Evolutionary conservation across 2,113 vertebrate species (phyloP).

Genomic region (Tautogolabrus adspersus): DNA sequence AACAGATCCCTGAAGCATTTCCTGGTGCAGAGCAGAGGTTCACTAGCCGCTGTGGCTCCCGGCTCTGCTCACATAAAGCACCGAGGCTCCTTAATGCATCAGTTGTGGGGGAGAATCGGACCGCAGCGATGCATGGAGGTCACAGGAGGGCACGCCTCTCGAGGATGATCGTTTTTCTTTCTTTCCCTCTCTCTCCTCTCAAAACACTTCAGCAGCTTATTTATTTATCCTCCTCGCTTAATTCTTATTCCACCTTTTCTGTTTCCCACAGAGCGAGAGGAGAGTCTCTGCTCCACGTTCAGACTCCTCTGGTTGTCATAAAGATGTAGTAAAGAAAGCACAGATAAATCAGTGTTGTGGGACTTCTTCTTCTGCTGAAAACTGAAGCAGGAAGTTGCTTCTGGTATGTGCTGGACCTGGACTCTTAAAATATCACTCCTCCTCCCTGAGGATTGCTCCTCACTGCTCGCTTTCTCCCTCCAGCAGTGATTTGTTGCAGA

Average conservation of each 20-base stretch:
- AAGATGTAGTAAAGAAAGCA: not conserved
- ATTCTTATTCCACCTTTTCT: conserved; percentile 34
- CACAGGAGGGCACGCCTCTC: conserved; percentile 66
- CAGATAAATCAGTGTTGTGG: not conserved
- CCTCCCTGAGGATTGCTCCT: conserved; percentile 26
- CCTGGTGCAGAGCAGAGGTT: conserved; percentile 78
- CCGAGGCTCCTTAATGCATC: conserved; percentile 70
- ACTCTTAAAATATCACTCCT: conserved; percentile 31
- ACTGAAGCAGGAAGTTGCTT: conserved; percentile 27
- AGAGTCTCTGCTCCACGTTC: no score
- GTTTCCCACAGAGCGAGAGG: not conserved
- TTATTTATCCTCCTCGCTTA: conserved; percentile 54
- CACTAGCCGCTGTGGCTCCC: conserved; percentile 70
- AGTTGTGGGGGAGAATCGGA: conserved; percentile 67
- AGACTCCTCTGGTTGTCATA: not conserved
- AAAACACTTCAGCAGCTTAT: conserved; percentile 56
- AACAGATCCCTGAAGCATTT: conserved; percentile 72
- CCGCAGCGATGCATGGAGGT: conserved; percentile 70
- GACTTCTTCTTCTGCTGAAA: not conserved
- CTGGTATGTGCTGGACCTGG: conserved; percentile 30
- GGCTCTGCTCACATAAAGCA: conserved; percentile 76
- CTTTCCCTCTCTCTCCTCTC: conserved; percentile 7
- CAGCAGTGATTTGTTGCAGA: conserved; percentile 44
- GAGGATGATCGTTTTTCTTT: conserved; percentile 49
- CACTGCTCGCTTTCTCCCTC: conserved; percentile 1